A percentile compares a stretch with the other conserved stretches of the same genome.
phyloP scores from a whole-genome alignment of 92 coral and sea anemone species.

The Umimayanthus chanpuru region DNA sequence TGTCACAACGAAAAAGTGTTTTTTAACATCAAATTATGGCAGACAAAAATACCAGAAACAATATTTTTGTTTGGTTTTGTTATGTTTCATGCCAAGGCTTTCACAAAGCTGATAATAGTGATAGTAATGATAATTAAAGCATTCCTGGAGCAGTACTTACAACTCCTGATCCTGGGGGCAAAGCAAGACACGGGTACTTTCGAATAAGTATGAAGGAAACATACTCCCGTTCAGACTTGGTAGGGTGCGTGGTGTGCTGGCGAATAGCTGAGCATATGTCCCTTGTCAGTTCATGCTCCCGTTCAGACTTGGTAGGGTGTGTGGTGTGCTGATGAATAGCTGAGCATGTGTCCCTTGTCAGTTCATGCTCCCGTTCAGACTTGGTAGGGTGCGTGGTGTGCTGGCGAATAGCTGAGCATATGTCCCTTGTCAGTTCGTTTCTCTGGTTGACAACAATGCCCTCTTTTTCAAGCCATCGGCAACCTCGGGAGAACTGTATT shows the following conservation, averaged over 20 bases:
- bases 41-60: no score
- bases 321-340: conserved; percentile 60
- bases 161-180: conserved; percentile 70
- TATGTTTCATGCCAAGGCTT: no score
- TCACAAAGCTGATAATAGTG: no score
- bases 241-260: conserved; percentile 60
- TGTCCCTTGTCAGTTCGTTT: conserved; percentile 66
- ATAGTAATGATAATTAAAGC: no score
- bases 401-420: conserved; percentile 59
- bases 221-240: conserved; percentile 68
- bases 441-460: conserved; percentile 16
- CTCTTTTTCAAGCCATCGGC: conserved; percentile 6
- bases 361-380: conserved; percentile 68
- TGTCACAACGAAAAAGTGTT: no score
- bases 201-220: conserved; percentile 53
- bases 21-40: no score
- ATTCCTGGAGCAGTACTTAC: conserved; percentile 42
- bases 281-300: conserved; percentile 73
- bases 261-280: conserved; percentile 61
- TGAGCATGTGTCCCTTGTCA: conserved; percentile 63
- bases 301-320: conserved; percentile 59
- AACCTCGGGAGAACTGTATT: conserved; percentile 7
- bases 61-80: no score
- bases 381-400: conserved; percentile 63
- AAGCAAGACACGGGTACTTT: conserved; percentile 60